A percentile compares a stretch with the other conserved stretches of the same genome.
Conservation (phyloP, 2,888 invertebrate genomes). For the Dioctria rufipes region DNA sequence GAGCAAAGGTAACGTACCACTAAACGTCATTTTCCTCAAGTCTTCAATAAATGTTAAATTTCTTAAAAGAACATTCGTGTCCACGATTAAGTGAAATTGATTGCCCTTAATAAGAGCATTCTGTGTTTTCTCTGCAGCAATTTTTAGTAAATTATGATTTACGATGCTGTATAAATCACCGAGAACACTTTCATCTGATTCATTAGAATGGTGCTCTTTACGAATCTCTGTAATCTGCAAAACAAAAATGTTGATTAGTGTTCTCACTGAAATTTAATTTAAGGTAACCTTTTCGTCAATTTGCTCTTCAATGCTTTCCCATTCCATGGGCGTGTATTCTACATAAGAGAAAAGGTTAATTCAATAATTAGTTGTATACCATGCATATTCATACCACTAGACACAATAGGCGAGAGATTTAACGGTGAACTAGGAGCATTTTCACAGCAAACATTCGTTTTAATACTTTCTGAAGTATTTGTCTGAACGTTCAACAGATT, state of each 20-base stretch:
- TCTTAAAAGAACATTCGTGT: constrained; percentile 73
- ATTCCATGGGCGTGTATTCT: constrained; percentile 61
- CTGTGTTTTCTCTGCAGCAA: constrained; percentile 58
- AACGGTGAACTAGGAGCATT: background rate
- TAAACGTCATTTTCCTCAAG: constrained; percentile 64
- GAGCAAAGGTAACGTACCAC: constrained; percentile 59
- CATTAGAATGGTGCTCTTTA: background rate
- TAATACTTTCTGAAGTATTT: background rate
- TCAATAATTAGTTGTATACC: background rate
- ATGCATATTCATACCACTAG: background rate
- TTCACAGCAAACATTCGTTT: background rate
- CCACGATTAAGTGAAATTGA: constrained; percentile 70
- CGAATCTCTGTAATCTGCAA: constrained; percentile 43
- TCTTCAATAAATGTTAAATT: constrained; percentile 69
- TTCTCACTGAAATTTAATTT: background rate
- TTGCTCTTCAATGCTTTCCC: constrained; percentile 58
- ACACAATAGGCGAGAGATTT: background rate
- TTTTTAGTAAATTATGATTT: constrained; percentile 64
- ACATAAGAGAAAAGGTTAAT: no score
- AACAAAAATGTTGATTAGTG: background rate
- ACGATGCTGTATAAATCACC: constrained; percentile 62
- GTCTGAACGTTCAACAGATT: constrained; percentile 55
- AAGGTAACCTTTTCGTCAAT: constrained; percentile 32
- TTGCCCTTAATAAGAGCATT: constrained; percentile 61
- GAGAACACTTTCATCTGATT: background rate